These are phyloP conservation scores for Lasiurus borealis DNA, from an alignment of 2,113 vertebrate genomes.

Conservation along the genomic window DNA sequence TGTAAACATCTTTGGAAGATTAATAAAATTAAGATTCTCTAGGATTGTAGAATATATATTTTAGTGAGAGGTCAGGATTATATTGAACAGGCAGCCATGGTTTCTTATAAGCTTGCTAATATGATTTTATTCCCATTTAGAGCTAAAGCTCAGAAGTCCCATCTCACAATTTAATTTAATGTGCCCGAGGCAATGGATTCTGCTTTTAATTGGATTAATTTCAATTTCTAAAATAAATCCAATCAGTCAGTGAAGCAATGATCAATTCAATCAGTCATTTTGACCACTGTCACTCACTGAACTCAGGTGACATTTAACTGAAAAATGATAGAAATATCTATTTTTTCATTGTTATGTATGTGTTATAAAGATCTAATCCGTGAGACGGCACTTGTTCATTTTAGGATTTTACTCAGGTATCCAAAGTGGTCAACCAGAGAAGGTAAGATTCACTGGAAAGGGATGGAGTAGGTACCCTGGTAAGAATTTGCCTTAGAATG, in stretches of 20 bases:
- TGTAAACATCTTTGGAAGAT: neutral
- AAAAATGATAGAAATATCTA: neutral
- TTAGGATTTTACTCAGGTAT: neutral
- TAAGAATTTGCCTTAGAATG: neutral
- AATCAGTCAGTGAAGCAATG: neutral
- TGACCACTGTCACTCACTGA: neutral
- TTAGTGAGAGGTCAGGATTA: neutral
- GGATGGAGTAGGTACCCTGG: neutral
- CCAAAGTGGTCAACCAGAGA: neutral
- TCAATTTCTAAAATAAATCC: neutral
- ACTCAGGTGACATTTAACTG: neutral
- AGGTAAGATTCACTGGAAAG: neutral
- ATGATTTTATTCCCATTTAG: neutral
- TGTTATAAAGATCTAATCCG: neutral
- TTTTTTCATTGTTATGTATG: neutral
- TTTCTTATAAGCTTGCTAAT: slow-evolving; percentile 24
- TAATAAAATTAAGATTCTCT: neutral
- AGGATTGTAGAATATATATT: neutral
- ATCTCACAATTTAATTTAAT: slow-evolving; percentile 14
- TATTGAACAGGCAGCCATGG: neutral
- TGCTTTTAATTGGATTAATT: slow-evolving; percentile 52
- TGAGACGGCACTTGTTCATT: neutral
- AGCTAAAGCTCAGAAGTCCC: neutral
- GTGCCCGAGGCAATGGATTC: neutral
- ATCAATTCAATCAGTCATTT: slow-evolving; percentile 15